A percentile compares a stretch with the other conserved stretches of the same genome.
phyloP scores from a whole-genome alignment of 2,113 vertebrate species.

The Xenopus laevis region DNA sequence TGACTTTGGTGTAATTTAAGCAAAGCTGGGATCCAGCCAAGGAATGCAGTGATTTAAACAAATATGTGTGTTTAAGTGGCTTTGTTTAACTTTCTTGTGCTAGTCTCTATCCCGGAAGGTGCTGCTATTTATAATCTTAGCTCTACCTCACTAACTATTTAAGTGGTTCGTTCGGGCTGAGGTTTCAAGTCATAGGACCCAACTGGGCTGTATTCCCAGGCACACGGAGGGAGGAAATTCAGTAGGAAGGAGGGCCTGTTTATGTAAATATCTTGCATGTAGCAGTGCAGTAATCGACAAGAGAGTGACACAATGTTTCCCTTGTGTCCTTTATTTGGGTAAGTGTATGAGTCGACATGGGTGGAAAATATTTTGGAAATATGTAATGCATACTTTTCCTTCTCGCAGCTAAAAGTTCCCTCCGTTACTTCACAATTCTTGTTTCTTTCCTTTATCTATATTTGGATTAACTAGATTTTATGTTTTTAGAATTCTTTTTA shows the following conservation, averaged over 20 bases:
- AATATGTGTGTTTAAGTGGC: not conserved
- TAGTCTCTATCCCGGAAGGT: not conserved
- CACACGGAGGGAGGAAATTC: conserved; percentile 60
- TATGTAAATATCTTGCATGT: conserved; percentile 48
- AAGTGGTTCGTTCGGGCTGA: conserved; percentile 53
- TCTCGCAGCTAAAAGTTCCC: not conserved
- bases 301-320: conserved; percentile 47
- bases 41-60: too few relatives aligned
- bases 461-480: not conserved
- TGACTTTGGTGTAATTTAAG: too few relatives aligned
- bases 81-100: not conserved
- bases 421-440: not conserved
- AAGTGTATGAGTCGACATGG: conserved; percentile 52
- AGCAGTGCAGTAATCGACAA: conserved; percentile 53
- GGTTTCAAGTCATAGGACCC: conserved; percentile 62
- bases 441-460: not conserved
- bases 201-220: conserved; percentile 65
- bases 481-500: too few relatives aligned
- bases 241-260: conserved; percentile 75
- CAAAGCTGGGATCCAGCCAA: too few relatives aligned
- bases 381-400: conserved; percentile 41
- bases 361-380: conserved; percentile 50
- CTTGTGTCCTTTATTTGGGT: conserved; percentile 46
- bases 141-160: conserved; percentile 60
- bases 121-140: conserved; percentile 79